A percentile compares a stretch with the other conserved stretches of the same genome.
Evolutionary conservation across 2,888 invertebrate species (phyloP).

Genomic region (Tipula vernalis): DNA sequence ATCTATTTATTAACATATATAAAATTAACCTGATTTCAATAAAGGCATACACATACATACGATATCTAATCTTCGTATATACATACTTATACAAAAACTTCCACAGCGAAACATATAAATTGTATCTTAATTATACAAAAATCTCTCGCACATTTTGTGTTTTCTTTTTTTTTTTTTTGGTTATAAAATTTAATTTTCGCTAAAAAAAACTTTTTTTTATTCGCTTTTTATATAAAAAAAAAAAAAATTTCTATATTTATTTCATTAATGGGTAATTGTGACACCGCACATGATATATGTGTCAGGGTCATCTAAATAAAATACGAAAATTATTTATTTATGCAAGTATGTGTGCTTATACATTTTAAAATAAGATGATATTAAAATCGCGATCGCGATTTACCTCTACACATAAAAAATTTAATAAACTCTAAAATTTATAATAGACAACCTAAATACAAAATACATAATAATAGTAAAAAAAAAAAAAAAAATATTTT

Average conservation of each 20-base stretch:
- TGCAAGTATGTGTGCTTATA: not conserved
- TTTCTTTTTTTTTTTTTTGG: not conserved
- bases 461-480: not conserved
- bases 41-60: not conserved
- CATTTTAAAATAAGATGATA: not conserved
- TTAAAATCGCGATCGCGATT: not conserved
- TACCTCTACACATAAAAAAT: not conserved
- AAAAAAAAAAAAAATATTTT: not conserved
- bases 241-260: not conserved
- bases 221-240: not conserved
- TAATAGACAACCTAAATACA: not conserved
- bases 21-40: not conserved
- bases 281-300: constrained; percentile 5
- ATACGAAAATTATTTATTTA: not conserved
- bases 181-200: not conserved
- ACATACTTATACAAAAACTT: not conserved
- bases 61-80: not conserved
- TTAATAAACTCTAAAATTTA: not conserved
- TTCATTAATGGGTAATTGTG: constrained; percentile 4
- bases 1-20: not conserved
- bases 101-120: not conserved
- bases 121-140: not conserved
- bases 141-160: not conserved
- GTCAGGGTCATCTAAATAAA: constrained; percentile 9
- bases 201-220: not conserved